Base-by-base conservation (phyloP, 2,113 vertebrate genomes). In the Plecturocebus donacophilus region DNA sequence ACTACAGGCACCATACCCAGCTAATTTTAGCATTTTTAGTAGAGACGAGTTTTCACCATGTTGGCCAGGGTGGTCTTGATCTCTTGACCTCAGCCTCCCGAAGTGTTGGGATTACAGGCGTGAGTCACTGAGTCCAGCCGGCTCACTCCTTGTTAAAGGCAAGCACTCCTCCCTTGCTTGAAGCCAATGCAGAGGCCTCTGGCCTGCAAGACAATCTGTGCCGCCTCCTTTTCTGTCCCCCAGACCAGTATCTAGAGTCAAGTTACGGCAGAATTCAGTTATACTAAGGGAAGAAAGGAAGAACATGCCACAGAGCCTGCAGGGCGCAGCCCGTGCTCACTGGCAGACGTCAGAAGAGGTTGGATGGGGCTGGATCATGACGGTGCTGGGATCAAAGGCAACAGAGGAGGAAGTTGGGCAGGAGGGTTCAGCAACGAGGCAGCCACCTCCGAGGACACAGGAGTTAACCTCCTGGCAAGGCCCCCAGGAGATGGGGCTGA, bases 351-450 rank as follows among this genome's bases (percentile, higher is more conserved):
- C 45, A 20, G 58, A 70, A 47, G 30, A 35, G n/a, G 0, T 7
- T 19, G 13, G 2, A 0, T 17, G 75, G 17, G 86, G 19, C 32
- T 45, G 21, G 82, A 61, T 56, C 40, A 25, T 0, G 6, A 73
- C 52, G 20, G 2, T 16, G 42, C 83, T 2, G 2, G 45, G 38
- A 49, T 54, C 30, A 16, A 32, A 73, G 79, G 83, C 40, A 7
- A 17, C 0, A 27, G 30, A 27, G 21, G 0, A 4, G 0, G 52
- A 52, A 16, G 38, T 6, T 8, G 61, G 86, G 1, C 0, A 3
- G 21, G 52, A 54, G 81, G 64, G 1, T 6, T 64, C 38, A 19
- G 38, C 35, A 45, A 17, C 0, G 0, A 17, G 20, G 83, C 58
- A 19, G 14, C n/a, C 2, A 32, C 49, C 35, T 56, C 66, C 70